These are phyloP conservation scores for Ctenosaura bakeri DNA, from an alignment of 2,797 vertebrate species.

Conservation along the genomic window DNA sequence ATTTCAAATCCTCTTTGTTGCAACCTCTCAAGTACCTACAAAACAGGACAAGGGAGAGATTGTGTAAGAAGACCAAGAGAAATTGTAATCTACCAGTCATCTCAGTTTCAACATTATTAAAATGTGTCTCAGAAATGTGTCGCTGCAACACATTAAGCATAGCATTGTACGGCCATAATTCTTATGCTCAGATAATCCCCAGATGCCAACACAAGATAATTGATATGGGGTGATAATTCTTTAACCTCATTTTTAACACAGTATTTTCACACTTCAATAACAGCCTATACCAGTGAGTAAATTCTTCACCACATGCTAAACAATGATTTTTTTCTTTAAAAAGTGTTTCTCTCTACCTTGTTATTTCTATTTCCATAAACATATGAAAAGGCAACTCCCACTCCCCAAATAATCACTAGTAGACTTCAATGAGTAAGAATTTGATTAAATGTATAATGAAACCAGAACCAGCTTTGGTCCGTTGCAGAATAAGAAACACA, in stretches of 20 bases:
- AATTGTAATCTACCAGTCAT: background rate
- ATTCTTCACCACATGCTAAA: background rate
- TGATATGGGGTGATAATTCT: background rate
- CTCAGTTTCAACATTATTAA: background rate
- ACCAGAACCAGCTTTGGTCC: background rate
- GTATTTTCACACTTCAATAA: background rate
- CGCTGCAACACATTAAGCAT: background rate
- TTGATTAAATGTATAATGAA: background rate
- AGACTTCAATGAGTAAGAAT: background rate
- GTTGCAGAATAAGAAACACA: background rate
- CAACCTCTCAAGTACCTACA: conserved; percentile 95
- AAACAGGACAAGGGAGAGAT: conserved; percentile 44
- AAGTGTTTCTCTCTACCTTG: background rate
- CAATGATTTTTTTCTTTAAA: background rate
- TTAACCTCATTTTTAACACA: conserved; percentile 6
- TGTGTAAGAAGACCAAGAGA: background rate
- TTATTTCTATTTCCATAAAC: background rate
- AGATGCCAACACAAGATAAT: conserved; percentile 2
- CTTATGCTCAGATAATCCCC: background rate
- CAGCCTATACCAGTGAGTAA: background rate
- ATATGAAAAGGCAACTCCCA: background rate
- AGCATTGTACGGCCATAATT: background rate
- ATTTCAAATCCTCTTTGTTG: conserved; percentile 97
- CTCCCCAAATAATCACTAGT: background rate
- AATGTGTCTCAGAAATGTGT: background rate